Evolutionary conservation across 2,797 vertebrate genomes (phyloP).

Genomic region (Helarctos malayanus): DNA sequence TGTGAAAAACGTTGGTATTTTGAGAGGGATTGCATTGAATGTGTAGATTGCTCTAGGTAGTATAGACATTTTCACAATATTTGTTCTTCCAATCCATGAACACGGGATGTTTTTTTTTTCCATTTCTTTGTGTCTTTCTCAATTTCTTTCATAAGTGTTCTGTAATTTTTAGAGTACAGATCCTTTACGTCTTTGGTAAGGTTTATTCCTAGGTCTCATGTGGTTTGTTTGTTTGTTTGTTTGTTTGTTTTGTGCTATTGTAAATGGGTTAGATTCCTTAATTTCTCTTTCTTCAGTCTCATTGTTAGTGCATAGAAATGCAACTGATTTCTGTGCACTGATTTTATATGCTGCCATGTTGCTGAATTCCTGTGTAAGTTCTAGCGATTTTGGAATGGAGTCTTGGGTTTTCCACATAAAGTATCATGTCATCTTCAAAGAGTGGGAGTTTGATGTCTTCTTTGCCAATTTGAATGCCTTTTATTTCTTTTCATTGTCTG

Average conservation of each 20-base stretch:
- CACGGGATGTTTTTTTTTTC: too few species aligned
- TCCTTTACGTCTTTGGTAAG: not conserved
- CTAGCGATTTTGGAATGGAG: not conserved
- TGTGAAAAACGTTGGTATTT: not conserved
- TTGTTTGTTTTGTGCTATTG: not conserved
- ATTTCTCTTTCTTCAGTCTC: not conserved
- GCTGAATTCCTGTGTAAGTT: not conserved
- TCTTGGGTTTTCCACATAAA: not conserved
- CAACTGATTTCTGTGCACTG: not conserved
- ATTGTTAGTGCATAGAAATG: not conserved
- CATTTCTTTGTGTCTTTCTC: too few species aligned
- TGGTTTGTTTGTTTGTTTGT: not conserved
- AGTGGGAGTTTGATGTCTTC: not conserved
- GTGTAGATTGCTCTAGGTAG: too few species aligned
- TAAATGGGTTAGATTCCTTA: not conserved
- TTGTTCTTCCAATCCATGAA: too few species aligned
- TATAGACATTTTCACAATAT: too few species aligned
- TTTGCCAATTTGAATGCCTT: too few species aligned
- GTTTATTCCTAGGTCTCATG: not conserved
- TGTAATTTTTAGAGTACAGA: not conserved
- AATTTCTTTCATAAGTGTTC: not conserved
- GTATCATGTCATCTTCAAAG: not conserved
- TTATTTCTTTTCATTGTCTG: too few species aligned
- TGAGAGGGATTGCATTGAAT: not conserved
- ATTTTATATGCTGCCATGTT: not conserved